Evolutionary conservation across 2,888 invertebrate species (phyloP).

Genomic region (Erebia ligea): DNA sequence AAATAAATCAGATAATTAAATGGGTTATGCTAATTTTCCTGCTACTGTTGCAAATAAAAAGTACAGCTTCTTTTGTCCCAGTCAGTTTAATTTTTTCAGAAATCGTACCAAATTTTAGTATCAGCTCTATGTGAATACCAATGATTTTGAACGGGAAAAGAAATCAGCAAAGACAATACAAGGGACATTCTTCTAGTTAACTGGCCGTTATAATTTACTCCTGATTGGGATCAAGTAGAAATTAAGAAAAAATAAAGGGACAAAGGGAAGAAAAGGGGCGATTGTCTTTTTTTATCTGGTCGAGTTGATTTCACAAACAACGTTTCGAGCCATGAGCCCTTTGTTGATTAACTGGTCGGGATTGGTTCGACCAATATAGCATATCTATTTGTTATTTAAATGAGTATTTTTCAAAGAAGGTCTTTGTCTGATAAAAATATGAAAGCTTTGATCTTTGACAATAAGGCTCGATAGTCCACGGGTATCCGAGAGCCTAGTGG

Average conservation of each 20-base stretch:
- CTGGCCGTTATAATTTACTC: slow-evolving; percentile 81
- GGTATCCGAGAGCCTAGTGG: background rate
- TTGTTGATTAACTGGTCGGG: slow-evolving; percentile 42
- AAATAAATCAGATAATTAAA: too few species aligned
- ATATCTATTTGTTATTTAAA: slow-evolving; percentile 24
- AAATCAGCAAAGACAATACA: slow-evolving; percentile 73
- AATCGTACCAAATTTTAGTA: slow-evolving; percentile 23
- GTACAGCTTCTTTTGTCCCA: too few species aligned
- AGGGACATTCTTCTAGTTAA: slow-evolving; percentile 77
- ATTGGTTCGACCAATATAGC: slow-evolving; percentile 33
- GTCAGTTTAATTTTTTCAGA: background rate
- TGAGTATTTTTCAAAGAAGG: background rate
- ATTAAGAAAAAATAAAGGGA: slow-evolving; percentile 82
- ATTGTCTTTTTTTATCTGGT: slow-evolving; percentile 73
- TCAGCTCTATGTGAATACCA: slow-evolving; percentile 63
- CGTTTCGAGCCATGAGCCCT: slow-evolving; percentile 46
- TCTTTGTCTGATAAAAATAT: background rate
- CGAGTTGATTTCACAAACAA: slow-evolving; percentile 78
- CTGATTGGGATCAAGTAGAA: slow-evolving; percentile 81
- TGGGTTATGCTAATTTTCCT: too few species aligned
- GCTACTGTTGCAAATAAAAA: too few species aligned
- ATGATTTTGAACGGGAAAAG: slow-evolving; percentile 66
- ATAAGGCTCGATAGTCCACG: background rate
- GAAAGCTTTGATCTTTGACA: background rate
- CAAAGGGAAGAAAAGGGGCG: slow-evolving; percentile 61